Evolutionary conservation across 1,140 invertebrate species (phyloP).

Genomic region (Homalodisca vitripennis): DNA sequence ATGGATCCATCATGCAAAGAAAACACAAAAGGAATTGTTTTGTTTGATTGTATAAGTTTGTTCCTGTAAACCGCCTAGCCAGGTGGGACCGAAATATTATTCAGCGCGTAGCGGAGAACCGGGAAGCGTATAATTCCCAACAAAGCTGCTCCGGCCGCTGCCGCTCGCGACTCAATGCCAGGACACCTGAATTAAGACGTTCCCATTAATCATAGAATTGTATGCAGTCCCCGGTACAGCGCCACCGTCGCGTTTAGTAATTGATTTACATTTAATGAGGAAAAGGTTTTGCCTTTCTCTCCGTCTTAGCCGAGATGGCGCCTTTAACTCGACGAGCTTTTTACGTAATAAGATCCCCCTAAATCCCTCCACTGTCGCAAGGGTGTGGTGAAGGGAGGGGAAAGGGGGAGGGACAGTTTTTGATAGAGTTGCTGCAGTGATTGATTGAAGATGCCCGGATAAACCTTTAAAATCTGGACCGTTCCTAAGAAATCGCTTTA

Average conservation of each 20-base stretch:
- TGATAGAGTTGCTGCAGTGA: constrained; percentile 9
- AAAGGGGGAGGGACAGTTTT: background rate
- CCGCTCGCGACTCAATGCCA: no score
- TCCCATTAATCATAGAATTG: constrained; percentile 11
- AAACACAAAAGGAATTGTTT: no score
- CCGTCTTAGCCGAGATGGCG: background rate
- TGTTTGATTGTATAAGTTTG: no score
- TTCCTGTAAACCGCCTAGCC: no score
- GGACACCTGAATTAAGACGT: constrained; percentile 4
- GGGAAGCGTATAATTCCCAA: no score
- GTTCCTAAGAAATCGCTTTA: constrained; percentile 16
- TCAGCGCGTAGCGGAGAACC: no score
- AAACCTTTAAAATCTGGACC: constrained; percentile 5
- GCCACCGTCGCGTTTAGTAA: background rate
- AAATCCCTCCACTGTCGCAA: background rate
- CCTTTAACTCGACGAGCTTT: background rate
- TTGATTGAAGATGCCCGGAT: background rate
- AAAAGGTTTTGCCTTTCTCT: background rate
- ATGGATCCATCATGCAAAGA: no score
- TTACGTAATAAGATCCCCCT: background rate
- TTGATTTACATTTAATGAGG: constrained; percentile 11
- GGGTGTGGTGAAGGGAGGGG: background rate
- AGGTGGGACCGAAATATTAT: no score
- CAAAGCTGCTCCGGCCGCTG: no score
- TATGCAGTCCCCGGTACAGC: background rate